Evolutionary conservation across 2,888 invertebrate genomes (phyloP), one percentile per base, ranked within the genome.

Genomic region (Odiellus spinosus): DNA sequence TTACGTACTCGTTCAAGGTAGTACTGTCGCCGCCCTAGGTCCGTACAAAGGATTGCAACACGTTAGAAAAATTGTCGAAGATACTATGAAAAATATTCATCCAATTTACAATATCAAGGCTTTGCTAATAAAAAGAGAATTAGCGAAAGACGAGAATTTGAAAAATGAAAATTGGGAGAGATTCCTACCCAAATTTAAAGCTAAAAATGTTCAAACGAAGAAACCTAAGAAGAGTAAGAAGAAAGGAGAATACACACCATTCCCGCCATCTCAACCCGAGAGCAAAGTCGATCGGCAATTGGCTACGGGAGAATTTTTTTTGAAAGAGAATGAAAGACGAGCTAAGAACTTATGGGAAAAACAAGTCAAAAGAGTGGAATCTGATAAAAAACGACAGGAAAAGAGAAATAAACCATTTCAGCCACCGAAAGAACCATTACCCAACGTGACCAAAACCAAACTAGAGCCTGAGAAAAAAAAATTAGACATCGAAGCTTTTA

Each of bases 31-130:
- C 12, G 85, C 87, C 0, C 71, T 99, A n/a, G 98, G 98, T 0
- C 91, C 96, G 2, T 86, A 91, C 61, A 82, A 80, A 67, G 96
- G 96, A 8, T 56, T 74, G 26, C 66, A 67, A 55, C 66, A 72
- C 53, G 71, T 67, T 2, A 72, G 93, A 47, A 78, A 82, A 58
- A 85, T 99, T 59, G 85, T 87, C 1, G 81, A 83, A 61, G 96
- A 98, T 59, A 93, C 93, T 1, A 95, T 99, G 95, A 87, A 86
- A 63, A 98, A 99, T 66, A 77, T 98, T 46, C 98, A 99, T 71
- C 98, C 98, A 1, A 88, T 98, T 65, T 96, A 95, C 63, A 95
- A 93, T 61, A 91, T 98, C 34, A 71, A 72, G 63, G 65, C 67
- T 46, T 67, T 98, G 44, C 96, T 98, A 95, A 93, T 99, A 44